Evolutionary conservation across 2,888 invertebrate genomes (phyloP).

Genomic region (Galerucella calmariensis): DNA sequence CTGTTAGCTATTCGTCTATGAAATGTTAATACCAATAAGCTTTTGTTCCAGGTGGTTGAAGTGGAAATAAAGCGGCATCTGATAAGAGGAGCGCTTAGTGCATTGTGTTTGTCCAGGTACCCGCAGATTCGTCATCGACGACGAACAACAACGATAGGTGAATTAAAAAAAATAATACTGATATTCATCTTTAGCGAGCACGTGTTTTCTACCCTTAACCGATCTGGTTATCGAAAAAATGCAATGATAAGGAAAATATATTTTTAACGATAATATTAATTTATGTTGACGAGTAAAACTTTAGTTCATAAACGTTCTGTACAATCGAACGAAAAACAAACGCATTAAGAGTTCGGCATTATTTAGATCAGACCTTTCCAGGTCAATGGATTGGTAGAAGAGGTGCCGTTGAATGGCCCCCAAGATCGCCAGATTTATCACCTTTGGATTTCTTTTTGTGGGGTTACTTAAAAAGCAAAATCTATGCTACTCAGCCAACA

Average conservation of each 20-base stretch:
- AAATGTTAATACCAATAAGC: constrained; percentile 34
- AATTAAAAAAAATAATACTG: constrained; percentile 35
- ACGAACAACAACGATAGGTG: constrained; percentile 46
- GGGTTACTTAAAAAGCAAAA: no score
- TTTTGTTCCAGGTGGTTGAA: constrained; percentile 29
- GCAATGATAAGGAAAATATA: constrained; percentile 2
- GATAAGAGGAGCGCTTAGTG: constrained; percentile 50
- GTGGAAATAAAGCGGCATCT: constrained; percentile 47
- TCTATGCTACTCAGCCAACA: no score
- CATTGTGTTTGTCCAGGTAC: constrained; percentile 56
- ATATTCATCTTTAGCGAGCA: constrained; percentile 47
- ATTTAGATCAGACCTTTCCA: no score
- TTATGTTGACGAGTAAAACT: no score
- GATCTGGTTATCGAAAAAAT: constrained; percentile 30
- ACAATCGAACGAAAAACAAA: no score
- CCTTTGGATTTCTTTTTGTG: no score
- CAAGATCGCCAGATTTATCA: no score
- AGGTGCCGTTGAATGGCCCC: no score
- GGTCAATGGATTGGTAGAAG: no score
- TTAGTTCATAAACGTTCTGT: no score
- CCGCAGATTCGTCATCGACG: constrained; percentile 52
- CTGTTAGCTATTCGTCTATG: constrained; percentile 38
- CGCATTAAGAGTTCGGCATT: no score
- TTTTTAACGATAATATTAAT: not conserved
- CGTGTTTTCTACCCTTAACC: constrained; percentile 44